Evolutionary conservation across 37 sponge, comb jelly and placozoan genomes (phyloP).

Genomic region (Halichondria panicea): DNA sequence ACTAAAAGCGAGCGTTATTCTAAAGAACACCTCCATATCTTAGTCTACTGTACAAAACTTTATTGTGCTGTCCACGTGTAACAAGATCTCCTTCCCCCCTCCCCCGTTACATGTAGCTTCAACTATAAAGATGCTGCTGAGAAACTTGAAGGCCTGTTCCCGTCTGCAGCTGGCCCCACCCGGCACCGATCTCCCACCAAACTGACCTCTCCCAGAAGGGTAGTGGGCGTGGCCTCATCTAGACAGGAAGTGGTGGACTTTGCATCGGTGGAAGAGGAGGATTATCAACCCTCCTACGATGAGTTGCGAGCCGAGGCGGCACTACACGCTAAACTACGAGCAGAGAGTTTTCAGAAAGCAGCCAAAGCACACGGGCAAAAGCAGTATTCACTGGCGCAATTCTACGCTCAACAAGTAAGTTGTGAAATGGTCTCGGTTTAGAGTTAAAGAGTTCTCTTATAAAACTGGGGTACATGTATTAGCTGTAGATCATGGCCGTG

Average conservation of each 20-base stretch:
- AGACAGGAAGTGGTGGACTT: neutral
- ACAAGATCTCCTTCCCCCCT: no score
- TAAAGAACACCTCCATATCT: no score
- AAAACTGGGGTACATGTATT: no score
- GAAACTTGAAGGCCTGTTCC: neutral
- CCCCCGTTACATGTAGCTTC: constrained; percentile 3
- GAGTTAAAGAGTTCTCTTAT: neutral
- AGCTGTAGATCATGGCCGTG: neutral
- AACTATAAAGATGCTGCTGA: neutral
- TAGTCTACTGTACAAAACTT: no score
- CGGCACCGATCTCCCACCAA: neutral
- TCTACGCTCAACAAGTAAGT: constrained; percentile 75
- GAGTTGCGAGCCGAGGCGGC: constrained; percentile 83
- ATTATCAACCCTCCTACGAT: constrained; percentile 26
- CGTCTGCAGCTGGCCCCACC: neutral
- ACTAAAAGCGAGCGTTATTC: no score
- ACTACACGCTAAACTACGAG: constrained; percentile 71
- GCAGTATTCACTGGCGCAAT: constrained; percentile 48
- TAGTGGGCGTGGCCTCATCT: neutral
- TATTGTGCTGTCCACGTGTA: no score
- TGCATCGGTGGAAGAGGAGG: no score
- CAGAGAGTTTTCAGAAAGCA: constrained; percentile 78
- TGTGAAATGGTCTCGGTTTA: neutral
- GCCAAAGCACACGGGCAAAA: constrained; percentile 60
- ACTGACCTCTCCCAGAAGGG: neutral